Evolutionary conservation across 2,113 vertebrate genomes (phyloP), one percentile per base, ranked within the genome.

Genomic region (Cygnus atratus): DNA sequence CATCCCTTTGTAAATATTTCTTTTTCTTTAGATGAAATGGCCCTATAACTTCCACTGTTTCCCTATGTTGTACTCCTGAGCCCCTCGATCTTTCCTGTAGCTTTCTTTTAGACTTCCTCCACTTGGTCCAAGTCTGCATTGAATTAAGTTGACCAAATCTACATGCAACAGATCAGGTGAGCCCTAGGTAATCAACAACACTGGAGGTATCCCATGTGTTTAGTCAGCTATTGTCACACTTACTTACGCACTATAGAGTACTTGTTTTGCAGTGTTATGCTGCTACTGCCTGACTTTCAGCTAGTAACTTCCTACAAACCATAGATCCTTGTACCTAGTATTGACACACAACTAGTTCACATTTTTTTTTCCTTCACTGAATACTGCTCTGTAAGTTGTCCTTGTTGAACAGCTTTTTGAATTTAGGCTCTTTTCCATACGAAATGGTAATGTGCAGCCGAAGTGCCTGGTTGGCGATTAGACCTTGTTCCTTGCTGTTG

Each of bases 161-260:
- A 37, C 50, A 37, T 11, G 18, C 21, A 41, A 15, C 29, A 55
- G 20, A 22, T 6, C 2, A 50, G 21, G 22, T 11, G 35, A 84
- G 26, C 7, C 37, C 26, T 1, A 7, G 46, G 24, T 24, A 17
- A n/a, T 7, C 25, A 65, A 35, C 13, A 44, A 39, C 18, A 16
- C 5, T 1, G 19, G 31, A 59, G 37, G 5, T n/a, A 13, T 39
- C 24, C 43, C 1, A 13, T 4, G 7, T 12, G 14, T 46, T 48
- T 29, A 50, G 5, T 3, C 14, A 3, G 2, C 29, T 74, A 6
- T 5, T 10, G 25, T 28, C 35, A n/a, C 33, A 9, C 39, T 50
- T 17, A 9, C 39, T 50, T 17, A 5, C 0, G 1, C 12, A 13
- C 41, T 25, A 3, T 14, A 6, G 29, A 15, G 29, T 29, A 14